phyloP scores from a whole-genome alignment of 2,797 vertebrate species.

The Balearica regulorum region DNA sequence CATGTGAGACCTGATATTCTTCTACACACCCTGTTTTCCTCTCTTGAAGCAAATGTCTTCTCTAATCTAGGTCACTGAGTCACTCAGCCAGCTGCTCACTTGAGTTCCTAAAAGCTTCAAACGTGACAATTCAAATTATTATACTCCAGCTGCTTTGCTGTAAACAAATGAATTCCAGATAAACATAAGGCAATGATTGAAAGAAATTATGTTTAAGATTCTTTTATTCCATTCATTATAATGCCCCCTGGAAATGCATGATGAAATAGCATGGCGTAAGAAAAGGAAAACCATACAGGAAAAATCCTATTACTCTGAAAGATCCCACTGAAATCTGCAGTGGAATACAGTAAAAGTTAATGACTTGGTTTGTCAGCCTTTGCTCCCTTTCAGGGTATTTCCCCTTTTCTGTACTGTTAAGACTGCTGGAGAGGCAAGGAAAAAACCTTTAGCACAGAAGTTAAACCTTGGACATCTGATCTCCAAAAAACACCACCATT shows the following conservation, averaged over 20 bases:
- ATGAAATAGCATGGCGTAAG: background rate
- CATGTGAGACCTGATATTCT: background rate
- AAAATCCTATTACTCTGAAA: background rate
- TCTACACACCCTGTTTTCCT: background rate
- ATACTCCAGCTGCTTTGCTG: background rate
- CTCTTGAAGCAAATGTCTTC: background rate
- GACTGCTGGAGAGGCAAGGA: background rate
- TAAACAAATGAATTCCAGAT: background rate
- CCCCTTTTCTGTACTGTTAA: background rate
- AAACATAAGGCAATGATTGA: background rate
- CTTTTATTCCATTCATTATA: background rate
- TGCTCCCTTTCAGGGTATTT: background rate
- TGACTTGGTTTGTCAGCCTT: background rate
- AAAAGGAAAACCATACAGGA: background rate
- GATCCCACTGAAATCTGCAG: background rate
- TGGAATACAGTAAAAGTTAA: background rate
- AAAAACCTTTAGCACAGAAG: background rate
- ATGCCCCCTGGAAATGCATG: background rate
- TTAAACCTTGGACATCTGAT: background rate
- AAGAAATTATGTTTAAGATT: background rate
- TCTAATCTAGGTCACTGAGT: background rate
- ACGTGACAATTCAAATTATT: background rate
- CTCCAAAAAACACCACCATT: background rate
- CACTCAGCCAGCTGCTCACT: background rate
- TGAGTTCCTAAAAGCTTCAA: background rate